Evolutionary conservation across 2,113 vertebrate genomes (phyloP).

Genomic region (Xiphophorus couchianus): DNA sequence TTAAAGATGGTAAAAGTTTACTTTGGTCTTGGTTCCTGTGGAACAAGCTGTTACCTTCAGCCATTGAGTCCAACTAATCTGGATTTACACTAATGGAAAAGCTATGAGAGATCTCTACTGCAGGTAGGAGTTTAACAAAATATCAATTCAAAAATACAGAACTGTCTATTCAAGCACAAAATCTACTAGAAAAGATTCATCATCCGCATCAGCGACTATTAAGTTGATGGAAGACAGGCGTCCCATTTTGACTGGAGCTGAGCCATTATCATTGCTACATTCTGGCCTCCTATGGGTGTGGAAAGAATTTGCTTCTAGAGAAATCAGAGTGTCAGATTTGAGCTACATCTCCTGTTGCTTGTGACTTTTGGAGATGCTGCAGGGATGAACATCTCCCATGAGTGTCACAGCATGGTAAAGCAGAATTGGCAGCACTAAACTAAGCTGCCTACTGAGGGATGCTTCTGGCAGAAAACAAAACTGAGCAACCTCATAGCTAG

Average conservation of each 20-base stretch:
- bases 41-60: neutral
- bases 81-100: neutral
- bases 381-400: constrained; percentile 15
- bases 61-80: neutral
- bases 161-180: constrained; percentile 6
- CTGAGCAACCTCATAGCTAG: constrained; percentile 5
- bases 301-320: constrained; percentile 13
- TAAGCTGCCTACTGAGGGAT: neutral
- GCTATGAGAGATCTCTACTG: neutral
- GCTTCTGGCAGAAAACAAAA: constrained; percentile 20
- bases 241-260: constrained; percentile 4
- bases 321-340: constrained; percentile 28
- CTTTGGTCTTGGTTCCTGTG: neutral
- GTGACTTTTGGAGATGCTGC: constrained; percentile 5
- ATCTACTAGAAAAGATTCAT: constrained; percentile 15
- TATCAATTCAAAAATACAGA: neutral
- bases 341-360: constrained; percentile 15
- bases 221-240: neutral
- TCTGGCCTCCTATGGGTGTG: constrained; percentile 16
- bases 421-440: constrained; percentile 10
- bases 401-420: constrained; percentile 23
- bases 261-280: constrained; percentile 13
- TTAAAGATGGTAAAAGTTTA: neutral
- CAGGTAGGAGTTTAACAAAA: neutral
- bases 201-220: neutral